These are phyloP conservation scores for Thelaira solivaga DNA, from an alignment of 2,888 invertebrate species.

Conservation along the genomic window DNA sequence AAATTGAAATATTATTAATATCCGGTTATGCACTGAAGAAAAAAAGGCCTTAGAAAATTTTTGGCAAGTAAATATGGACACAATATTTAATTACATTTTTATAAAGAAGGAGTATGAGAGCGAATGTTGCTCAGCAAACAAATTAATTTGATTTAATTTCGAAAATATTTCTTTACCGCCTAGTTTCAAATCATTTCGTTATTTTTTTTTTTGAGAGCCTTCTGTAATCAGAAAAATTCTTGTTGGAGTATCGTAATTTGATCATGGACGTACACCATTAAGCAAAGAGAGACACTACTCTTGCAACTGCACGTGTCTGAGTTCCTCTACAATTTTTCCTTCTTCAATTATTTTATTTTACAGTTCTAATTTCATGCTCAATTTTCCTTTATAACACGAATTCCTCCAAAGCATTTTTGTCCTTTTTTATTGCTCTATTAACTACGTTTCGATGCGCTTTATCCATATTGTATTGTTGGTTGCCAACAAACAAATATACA, in stretches of 20 bases:
- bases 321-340: neutral
- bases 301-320: no score
- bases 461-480: constrained; percentile 36
- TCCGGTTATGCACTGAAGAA: constrained; percentile 18
- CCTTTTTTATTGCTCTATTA: constrained; percentile 15
- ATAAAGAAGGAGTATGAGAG: no score
- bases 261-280: no score
- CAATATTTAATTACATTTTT: neutral
- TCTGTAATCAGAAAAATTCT: no score
- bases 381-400: constrained; percentile 16
- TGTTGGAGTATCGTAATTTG: no score
- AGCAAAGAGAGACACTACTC: no score
- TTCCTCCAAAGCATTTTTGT: constrained; percentile 4
- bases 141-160: no score
- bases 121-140: no score
- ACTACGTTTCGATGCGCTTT: constrained; percentile 20
- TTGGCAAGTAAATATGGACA: neutral
- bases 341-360: neutral
- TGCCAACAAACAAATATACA: no score
- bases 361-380: neutral
- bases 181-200: no score
- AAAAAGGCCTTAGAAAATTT: neutral
- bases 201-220: no score
- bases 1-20: constrained; percentile 56
- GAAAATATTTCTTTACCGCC: no score